Conservation (phyloP, 1,140 invertebrate genomes). For the Sycobia sp. region DNA sequence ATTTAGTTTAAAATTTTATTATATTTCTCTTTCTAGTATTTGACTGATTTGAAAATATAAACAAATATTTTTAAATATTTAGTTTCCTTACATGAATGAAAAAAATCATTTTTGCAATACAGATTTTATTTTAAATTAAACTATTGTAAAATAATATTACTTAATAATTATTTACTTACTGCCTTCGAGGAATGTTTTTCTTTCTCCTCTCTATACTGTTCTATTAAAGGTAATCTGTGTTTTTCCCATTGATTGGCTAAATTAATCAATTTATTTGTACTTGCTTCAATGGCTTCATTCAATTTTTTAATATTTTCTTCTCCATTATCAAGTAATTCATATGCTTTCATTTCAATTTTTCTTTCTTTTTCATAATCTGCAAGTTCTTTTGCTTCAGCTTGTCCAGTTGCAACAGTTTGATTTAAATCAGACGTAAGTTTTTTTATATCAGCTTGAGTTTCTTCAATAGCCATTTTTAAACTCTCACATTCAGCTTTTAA, state of each 20-base stretch:
- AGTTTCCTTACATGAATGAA: too few relatives aligned
- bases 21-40: not conserved
- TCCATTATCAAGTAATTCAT: conserved; percentile 68
- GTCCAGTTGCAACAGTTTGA: conserved; percentile 43
- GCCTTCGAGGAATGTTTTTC: conserved; percentile 66
- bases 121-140: not conserved
- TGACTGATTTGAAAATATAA: too few relatives aligned
- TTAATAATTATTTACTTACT: conserved; percentile 59
- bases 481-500: conserved; percentile 52
- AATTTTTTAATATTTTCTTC: conserved; percentile 71
- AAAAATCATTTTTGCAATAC: too few relatives aligned
- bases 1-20: not conserved
- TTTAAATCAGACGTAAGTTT: conserved; percentile 50
- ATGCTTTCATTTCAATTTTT: conserved; percentile 67
- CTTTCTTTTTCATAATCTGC: conserved; percentile 56
- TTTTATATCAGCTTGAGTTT: conserved; percentile 52
- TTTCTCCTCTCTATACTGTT: conserved; percentile 67
- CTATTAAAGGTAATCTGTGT: conserved; percentile 68
- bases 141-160: conserved; percentile 21
- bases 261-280: conserved; percentile 66
- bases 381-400: conserved; percentile 57
- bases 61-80: too few relatives aligned
- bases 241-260: conserved; percentile 75
- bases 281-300: conserved; percentile 66
- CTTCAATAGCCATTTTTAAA: conserved; percentile 49